phyloP scores from a whole-genome alignment of 1,140 invertebrate species.

The Epicauta chinensis region DNA sequence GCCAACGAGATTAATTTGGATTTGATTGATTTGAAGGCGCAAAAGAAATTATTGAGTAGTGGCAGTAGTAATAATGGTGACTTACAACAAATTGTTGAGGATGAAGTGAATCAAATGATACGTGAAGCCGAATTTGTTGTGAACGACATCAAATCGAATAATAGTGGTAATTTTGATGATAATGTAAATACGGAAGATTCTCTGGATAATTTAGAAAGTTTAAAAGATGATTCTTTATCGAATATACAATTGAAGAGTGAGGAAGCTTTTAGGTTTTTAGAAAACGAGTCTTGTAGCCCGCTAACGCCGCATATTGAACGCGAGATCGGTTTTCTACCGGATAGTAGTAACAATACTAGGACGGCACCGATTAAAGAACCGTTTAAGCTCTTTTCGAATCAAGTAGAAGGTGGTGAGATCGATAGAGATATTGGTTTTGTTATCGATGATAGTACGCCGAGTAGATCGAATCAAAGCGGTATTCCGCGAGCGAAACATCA shows the following conservation, averaged over 20 bases:
- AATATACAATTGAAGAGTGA: constrained; percentile 36
- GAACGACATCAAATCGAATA: constrained; percentile 26
- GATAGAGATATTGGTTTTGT: too few relatives aligned
- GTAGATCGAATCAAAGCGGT: constrained; percentile 9
- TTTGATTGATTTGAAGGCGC: constrained; percentile 27
- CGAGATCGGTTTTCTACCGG: too few relatives aligned
- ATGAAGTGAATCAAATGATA: constrained; percentile 33
- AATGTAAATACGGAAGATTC: constrained; percentile 31
- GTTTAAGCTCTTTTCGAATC: too few relatives aligned
- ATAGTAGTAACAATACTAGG: too few relatives aligned
- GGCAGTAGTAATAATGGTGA: constrained; percentile 9
- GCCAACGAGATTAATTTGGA: constrained; percentile 35
- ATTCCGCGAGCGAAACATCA: constrained; percentile 31
- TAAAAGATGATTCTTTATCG: constrained; percentile 34
- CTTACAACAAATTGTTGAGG: constrained; percentile 25
- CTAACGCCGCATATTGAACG: not conserved
- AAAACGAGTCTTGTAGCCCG: constrained; percentile 37
- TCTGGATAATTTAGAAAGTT: constrained; percentile 32
- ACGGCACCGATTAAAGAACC: too few relatives aligned
- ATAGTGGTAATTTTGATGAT: constrained; percentile 29
- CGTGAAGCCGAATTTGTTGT: constrained; percentile 33
- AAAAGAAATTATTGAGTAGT: constrained; percentile 18
- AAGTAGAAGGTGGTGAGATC: too few relatives aligned
- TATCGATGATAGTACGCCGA: too few relatives aligned
- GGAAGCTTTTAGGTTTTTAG: constrained; percentile 40